A percentile compares a stretch with the other conserved stretches of the same genome.
Conservation (phyloP, 1,140 invertebrate genomes). For the Monochamus saltuarius region DNA sequence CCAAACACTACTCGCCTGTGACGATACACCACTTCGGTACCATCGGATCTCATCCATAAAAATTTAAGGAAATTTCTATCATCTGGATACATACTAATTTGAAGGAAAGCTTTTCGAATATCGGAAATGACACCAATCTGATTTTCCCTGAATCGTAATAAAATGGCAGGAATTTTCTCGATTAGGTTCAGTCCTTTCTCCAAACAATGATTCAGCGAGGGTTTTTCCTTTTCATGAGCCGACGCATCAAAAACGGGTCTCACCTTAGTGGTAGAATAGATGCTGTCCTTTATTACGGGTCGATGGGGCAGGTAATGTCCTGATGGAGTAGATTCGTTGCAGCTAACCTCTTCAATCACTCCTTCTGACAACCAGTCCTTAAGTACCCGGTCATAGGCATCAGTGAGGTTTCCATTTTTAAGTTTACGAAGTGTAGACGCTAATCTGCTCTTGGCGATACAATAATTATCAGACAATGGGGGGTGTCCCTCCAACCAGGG, state of each 20-base stretch:
- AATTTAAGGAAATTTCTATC: slow-evolving; percentile 47
- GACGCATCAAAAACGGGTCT: slow-evolving; percentile 36
- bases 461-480: slow-evolving; percentile 9
- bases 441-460: slow-evolving; percentile 22
- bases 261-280: slow-evolving; percentile 21
- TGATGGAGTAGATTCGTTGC: background rate
- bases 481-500: slow-evolving; percentile 15
- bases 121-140: slow-evolving; percentile 49
- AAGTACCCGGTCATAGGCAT: slow-evolving; percentile 26
- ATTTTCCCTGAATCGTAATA: slow-evolving; percentile 48
- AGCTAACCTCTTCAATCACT: slow-evolving; percentile 27
- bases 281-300: slow-evolving; percentile 25
- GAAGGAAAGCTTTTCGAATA: slow-evolving; percentile 52
- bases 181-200: slow-evolving; percentile 47
- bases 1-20: slow-evolving; percentile 46
- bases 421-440: slow-evolving; percentile 12
- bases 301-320: slow-evolving; percentile 34
- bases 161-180: slow-evolving; percentile 43
- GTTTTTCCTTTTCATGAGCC: slow-evolving; percentile 28
- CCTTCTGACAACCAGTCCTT: slow-evolving; percentile 28
- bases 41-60: slow-evolving; percentile 40
- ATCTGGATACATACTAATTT: slow-evolving; percentile 39
- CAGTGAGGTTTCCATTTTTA: slow-evolving; percentile 2
- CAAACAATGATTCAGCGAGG: slow-evolving; percentile 50
- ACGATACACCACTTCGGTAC: slow-evolving; percentile 30